A percentile compares a stretch with the other conserved stretches of the same genome.
These are phyloP conservation scores for Caradrina kadenii DNA, from an alignment of 2,888 invertebrate genomes.

Conservation along the genomic window DNA sequence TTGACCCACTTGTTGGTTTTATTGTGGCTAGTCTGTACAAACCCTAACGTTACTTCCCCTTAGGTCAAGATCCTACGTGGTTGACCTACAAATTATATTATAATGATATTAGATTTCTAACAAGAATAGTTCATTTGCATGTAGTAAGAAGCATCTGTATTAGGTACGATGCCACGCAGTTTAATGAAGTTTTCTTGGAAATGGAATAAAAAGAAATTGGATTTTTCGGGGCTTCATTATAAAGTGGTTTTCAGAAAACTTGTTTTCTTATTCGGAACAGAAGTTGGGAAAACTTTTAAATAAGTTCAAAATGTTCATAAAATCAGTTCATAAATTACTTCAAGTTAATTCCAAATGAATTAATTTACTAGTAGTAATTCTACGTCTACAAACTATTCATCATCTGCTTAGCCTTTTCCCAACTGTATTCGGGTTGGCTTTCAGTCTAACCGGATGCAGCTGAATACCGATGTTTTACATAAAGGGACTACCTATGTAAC, in stretches of 20 bases:
- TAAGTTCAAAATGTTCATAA: background rate
- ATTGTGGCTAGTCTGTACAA: conserved; percentile 9
- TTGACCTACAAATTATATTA: conserved; percentile 46
- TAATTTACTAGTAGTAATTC: no score
- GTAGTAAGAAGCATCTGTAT: conserved; percentile 32
- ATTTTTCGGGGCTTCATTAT: conserved; percentile 21
- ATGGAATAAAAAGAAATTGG: conserved; percentile 40
- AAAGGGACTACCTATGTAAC: no score
- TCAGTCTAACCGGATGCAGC: no score
- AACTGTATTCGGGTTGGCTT: no score
- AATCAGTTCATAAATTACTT: no score
- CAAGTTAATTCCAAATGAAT: no score
- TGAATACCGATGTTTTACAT: no score
- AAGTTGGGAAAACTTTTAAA: background rate
- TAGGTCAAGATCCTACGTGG: conserved; percentile 43
- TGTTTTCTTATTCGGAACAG: conserved; percentile 1
- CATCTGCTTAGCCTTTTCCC: no score
- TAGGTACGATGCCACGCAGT: conserved; percentile 13
- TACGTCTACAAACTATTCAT: no score
- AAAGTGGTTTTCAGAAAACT: background rate
- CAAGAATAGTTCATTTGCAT: conserved; percentile 49
- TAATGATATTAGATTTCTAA: conserved; percentile 50
- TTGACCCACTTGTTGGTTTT: background rate
- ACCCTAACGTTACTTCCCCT: background rate
- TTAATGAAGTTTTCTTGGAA: conserved; percentile 27